Evolutionary conservation across 2,888 invertebrate species (phyloP), one percentile per base, ranked within the genome.

Genomic region (Venustoraphidia nigricollis): DNA sequence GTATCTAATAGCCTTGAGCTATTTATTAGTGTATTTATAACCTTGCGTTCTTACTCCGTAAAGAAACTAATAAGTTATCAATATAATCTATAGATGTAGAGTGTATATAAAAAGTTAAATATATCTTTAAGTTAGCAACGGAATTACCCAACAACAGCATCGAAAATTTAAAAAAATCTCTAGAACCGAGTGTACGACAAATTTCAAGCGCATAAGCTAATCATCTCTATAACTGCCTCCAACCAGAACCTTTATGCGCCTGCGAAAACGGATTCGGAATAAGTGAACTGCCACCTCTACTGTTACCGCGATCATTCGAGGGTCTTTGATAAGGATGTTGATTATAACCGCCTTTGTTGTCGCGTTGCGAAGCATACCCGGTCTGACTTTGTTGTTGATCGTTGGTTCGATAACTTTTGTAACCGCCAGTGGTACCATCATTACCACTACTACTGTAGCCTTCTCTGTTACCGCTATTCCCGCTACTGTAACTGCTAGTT

Each of bases 271-370:
- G 14, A 36, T 35, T 35, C 36, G 35, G 13, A 36, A 35, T 17
- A 36, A 44, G 13, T 35, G 3, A 11, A 11, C 50, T 47, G 11
- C 40, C 35, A 14, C 54, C 52, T 35, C 52, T 49, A 40, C 53
- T 48, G 39, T 51, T 34, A 34, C 44, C 48, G 36, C 52, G 47
- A 40, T 49, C 40, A 2, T 46, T 45, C 36, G 47, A 41, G 36
- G 48, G 49, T n/a, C 50, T 51, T 27, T 52, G 41, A 35, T 50
- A 46, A 13, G 45, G 45, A 13, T 48, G 46, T 38, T 54, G 52
- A 34, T 50, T 34, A 27, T 48, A 43, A 44, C 40, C 35, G 38
- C 9, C 47, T 44, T 13, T 43, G 46, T 36, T 47, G 41, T 34
- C 53, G 27, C 27, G 27, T 27, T 27, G 27, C 27, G 27, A 27